These are phyloP conservation scores for Peucedramus taeniatus DNA, from an alignment of 2,113 vertebrate genomes.

Conservation along the genomic window DNA sequence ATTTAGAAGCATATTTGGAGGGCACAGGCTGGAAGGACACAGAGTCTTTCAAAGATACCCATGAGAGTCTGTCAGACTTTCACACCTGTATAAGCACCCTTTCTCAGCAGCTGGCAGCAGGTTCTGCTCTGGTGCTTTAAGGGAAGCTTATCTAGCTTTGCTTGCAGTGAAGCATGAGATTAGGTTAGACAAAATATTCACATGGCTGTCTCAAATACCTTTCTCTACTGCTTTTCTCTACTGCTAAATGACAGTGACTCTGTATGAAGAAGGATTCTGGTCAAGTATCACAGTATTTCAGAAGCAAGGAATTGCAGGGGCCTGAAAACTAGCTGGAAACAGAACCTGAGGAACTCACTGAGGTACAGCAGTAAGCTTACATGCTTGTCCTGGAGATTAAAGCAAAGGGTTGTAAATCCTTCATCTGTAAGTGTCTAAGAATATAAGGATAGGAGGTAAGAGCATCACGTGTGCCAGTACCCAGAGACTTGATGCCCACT, in stretches of 20 bases:
- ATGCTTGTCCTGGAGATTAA: neutral
- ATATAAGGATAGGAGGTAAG: too few species aligned
- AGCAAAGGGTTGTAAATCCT: neutral
- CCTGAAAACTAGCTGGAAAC: neutral
- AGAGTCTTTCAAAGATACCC: neutral
- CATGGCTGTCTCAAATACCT: neutral
- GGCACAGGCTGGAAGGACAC: neutral
- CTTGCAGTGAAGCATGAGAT: neutral
- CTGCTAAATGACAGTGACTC: neutral
- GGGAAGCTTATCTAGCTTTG: neutral
- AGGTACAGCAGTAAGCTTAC: neutral
- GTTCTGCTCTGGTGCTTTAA: neutral
- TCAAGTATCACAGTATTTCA: neutral
- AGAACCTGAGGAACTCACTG: neutral
- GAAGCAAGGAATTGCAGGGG: neutral
- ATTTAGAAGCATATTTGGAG: neutral
- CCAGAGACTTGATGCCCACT: too few species aligned
- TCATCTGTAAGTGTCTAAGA: neutral
- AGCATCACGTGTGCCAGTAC: too few species aligned
- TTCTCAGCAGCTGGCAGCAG: neutral
- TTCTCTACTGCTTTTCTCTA: neutral
- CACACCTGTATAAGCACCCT: neutral
- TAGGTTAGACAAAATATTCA: constrained; percentile 1
- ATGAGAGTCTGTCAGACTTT: neutral
- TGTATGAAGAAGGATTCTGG: neutral